Base-by-base conservation (phyloP, 2,113 vertebrate species). In the Pedetes capensis region DNA sequence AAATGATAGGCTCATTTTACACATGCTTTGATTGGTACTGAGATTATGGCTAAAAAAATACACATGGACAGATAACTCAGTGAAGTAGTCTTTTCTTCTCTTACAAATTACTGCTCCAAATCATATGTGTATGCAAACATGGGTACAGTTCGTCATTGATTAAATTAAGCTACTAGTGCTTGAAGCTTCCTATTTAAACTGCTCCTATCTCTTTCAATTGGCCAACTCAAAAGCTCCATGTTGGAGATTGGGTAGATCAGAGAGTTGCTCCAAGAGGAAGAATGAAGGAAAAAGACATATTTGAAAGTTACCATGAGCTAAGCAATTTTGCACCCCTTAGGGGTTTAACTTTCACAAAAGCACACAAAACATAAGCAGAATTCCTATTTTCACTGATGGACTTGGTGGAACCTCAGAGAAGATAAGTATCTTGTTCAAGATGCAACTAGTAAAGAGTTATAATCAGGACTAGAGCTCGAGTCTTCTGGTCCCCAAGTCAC, bases 121-220 rank as follows among this genome's bases (percentile, higher is more conserved):
- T 47, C 76, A 71, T 14, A 80, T 22, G 55, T 64, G 51, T 0
- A 51, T 42, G 49, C 32, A 61, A 63, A 87, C 53, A 86, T 25
- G 53, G 9, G 29, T 2, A 80, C 6, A 37, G 20, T 92, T 94
- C 66, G 53, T 97, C 92, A 95, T 96, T 97, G 95, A 82, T 95
- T 92, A 97, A 97, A 96, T 96, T 96, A 97, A 97, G 93, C 93
- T 96, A 89, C 42, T 95, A 97, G 94, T 74, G 93, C 91, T 96
- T 94, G 87, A 98, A 97, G 86, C 83, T 97, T 98, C 97, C 96
- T 95, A 69, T 89, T 97, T 94, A 96, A 88, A 76, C 64, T 90
- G 86, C 97, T 96, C 87, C 83, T 97, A 32, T 95, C 78, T 95
- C 93, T 83, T 96, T 76, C 74, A 87, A 87, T 96, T 92, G 88